A percentile compares a stretch with the other conserved stretches of the same genome.
Conservation (phyloP, 2,888 invertebrate species). For the Heteropelma amictum region DNA sequence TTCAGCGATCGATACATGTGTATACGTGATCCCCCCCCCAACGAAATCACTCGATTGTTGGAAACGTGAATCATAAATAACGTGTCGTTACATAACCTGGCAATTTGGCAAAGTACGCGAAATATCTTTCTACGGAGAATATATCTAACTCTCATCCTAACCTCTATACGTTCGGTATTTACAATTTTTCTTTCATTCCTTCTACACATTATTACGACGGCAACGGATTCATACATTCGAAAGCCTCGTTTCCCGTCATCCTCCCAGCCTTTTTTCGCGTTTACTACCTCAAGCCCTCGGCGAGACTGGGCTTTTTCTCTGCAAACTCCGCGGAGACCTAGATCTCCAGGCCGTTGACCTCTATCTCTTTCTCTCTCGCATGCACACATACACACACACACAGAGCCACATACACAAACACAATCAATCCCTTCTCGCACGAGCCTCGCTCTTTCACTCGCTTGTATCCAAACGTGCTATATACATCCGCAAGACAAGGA, state of each 20-base stretch:
- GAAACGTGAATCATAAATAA: slow-evolving; percentile 13
- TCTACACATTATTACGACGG: slow-evolving; percentile 19
- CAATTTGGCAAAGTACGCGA: slow-evolving; percentile 32
- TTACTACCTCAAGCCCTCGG: slow-evolving; percentile 1
- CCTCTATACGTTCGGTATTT: not conserved
- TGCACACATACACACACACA: slow-evolving; percentile 8
- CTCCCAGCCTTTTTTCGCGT: not conserved
- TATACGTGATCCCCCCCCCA: too few relatives aligned
- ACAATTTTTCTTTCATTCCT: not conserved
- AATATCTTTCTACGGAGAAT: not conserved
- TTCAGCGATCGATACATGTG: too few relatives aligned
- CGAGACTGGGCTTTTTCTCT: slow-evolving; percentile 43
- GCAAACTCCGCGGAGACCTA: slow-evolving; percentile 49
- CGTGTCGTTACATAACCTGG: slow-evolving; percentile 23
- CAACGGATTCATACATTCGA: slow-evolving; percentile 37
- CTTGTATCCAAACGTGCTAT: slow-evolving; percentile 33
- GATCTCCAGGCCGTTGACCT: slow-evolving; percentile 53
- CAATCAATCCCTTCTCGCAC: not conserved
- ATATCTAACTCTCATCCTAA: slow-evolving; percentile 1
- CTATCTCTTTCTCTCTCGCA: slow-evolving; percentile 22
- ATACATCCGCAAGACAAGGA: slow-evolving; percentile 29
- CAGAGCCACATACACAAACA: not conserved
- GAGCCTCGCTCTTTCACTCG: slow-evolving; percentile 28
- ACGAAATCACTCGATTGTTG: not conserved
- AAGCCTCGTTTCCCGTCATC: slow-evolving; percentile 27